Conservation (phyloP, 2,113 vertebrate species). For the Mormyrus iriodes region DNA sequence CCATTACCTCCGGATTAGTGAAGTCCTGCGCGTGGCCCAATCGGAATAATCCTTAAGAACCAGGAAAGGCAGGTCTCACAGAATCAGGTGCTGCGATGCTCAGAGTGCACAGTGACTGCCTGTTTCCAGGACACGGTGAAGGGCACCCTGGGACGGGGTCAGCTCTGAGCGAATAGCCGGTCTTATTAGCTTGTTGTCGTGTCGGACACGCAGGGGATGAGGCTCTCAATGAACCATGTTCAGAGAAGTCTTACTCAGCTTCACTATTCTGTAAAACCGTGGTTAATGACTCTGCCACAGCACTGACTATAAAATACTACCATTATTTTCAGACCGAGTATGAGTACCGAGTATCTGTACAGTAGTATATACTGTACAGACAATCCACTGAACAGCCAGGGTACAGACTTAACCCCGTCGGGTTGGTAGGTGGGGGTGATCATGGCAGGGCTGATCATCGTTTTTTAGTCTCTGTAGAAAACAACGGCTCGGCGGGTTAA, state of each 20-base stretch:
- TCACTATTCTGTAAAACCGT: background rate
- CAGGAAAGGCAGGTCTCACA: background rate
- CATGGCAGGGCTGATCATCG: background rate
- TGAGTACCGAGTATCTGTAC: too few species aligned
- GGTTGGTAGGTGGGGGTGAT: too few species aligned
- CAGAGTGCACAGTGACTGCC: background rate
- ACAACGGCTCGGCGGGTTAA: background rate
- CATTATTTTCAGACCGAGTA: background rate
- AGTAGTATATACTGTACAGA: background rate
- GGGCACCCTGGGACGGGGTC: background rate
- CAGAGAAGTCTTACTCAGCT: background rate
- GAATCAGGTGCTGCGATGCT: background rate
- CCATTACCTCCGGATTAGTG: slow-evolving; percentile 12
- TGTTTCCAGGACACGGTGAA: background rate
- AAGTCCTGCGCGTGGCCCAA: background rate
- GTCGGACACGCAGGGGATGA: background rate
- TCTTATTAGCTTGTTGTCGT: background rate
- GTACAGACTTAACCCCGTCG: background rate
- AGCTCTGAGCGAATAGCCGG: background rate
- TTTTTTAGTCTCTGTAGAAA: background rate
- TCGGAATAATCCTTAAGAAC: background rate
- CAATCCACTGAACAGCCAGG: background rate
- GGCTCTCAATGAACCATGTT: background rate
- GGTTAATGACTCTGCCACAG: background rate
- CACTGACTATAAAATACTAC: background rate